Evolutionary conservation across 2,113 vertebrate genomes (phyloP), one percentile per base, ranked within the genome.

Genomic region (Balaenoptera acutorostrata): DNA sequence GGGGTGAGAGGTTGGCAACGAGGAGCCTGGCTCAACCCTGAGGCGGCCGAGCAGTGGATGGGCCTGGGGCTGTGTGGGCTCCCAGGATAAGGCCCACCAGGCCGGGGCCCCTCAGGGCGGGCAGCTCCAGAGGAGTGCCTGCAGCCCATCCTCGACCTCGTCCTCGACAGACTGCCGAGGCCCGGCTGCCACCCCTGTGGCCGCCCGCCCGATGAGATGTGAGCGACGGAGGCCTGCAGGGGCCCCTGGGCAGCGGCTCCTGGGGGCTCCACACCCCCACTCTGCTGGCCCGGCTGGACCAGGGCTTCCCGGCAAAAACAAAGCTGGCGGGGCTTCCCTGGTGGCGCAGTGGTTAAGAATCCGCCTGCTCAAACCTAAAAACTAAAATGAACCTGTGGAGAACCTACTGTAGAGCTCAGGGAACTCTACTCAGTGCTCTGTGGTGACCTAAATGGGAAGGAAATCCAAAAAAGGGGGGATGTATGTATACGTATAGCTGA

Each of bases 141-240:
- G 52, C 33, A 15, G 6, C 13, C 27, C 29, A 7, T 2, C 61
- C 61, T 29, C 1, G 23, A 8, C 61, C 27, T 25, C 5, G 41
- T 52, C 64, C 66, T 68, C 9, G 6, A 36, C 49, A 20, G 6
- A 33, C 41, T 25, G 36, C 39, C 0, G 0, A 25, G 86, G 61
- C 63, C 74, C 23, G 20, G 85, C 41, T 0, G 2, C 23, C 4
- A 2, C 12, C 25, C 36, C 52, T 9, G 61, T 10, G 2, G 55
- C 52, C 4, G 0, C 33, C 52, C 0, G 0, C 59, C 36, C 1
- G 27, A 44, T 3, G 41, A 75, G 36, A 8, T 17, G 64, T 8
- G 10, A 18, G 33, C 29, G 66, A 52, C 0, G 3, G 39, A 7
- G 21, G 41, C n/a, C 49, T 29, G 12, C 36, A 14, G 61, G 61